Conservation (phyloP, 2,797 vertebrate species). For the Petrocephalus sullivani region DNA sequence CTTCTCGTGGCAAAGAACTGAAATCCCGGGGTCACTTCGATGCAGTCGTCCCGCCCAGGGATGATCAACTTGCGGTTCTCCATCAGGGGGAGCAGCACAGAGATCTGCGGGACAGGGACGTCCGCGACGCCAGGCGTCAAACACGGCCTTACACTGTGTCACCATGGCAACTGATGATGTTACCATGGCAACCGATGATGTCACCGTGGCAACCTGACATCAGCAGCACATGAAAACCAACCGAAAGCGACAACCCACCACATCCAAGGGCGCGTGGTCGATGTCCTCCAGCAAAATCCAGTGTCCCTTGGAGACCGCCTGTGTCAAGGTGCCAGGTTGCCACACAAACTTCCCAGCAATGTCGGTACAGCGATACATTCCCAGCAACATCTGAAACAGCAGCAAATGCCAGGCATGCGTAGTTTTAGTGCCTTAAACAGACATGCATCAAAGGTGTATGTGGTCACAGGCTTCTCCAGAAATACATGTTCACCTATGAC, state of each 20-base stretch:
- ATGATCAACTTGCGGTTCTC: constrained; percentile 87
- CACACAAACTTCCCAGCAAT: constrained; percentile 94
- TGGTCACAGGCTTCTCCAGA: too few species aligned
- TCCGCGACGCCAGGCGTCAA: not conserved
- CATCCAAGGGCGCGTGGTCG: constrained; percentile 91
- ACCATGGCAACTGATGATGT: not conserved
- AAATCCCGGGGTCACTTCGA: constrained; percentile 84
- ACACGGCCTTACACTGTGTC: not conserved
- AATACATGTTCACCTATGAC: not conserved
- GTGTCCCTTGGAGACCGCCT: constrained; percentile 81
- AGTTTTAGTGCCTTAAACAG: not conserved
- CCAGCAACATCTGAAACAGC: constrained; percentile 74
- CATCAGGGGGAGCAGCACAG: constrained; percentile 87
- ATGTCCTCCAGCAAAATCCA: constrained; percentile 97
- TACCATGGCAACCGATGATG: not conserved
- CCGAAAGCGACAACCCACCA: constrained; percentile 61
- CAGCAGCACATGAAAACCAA: not conserved
- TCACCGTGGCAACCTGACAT: not conserved
- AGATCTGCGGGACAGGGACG: constrained; percentile 64
- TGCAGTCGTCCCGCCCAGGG: constrained; percentile 83
- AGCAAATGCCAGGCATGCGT: not conserved
- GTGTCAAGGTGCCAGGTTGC: constrained; percentile 88
- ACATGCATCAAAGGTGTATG: not conserved
- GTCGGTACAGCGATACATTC: constrained; percentile 96
- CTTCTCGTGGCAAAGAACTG: constrained; percentile 96